Conservation (phyloP, 2,113 vertebrate genomes). For the Dendrocopos noguchii region DNA sequence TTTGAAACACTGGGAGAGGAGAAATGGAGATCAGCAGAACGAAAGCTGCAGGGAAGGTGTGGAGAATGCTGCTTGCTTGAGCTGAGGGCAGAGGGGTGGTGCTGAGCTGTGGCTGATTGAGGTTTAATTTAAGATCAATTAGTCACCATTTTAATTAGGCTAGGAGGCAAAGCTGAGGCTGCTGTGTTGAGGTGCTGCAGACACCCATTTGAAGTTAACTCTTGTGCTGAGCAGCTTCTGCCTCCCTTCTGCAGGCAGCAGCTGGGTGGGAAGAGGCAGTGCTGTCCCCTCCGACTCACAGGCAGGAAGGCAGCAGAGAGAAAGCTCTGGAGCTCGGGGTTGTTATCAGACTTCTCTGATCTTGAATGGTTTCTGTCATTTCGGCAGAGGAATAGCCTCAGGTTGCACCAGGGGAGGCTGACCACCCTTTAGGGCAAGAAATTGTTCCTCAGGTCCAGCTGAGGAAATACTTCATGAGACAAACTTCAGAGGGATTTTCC, state of each 20-base stretch:
- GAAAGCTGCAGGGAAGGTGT: neutral
- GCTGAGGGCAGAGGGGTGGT: neutral
- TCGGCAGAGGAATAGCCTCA: too few species aligned
- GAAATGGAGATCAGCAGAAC: neutral
- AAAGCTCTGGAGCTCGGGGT: too few species aligned
- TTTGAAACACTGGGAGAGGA: neutral
- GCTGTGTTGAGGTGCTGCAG: neutral
- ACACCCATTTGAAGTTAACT: neutral
- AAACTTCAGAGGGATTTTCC: neutral
- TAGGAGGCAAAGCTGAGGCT: neutral
- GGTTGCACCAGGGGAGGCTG: too few species aligned
- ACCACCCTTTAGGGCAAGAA: too few species aligned
- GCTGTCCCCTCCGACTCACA: too few species aligned
- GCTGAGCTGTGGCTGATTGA: neutral
- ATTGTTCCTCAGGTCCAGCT: too few species aligned
- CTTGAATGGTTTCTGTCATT: too few species aligned
- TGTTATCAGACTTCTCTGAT: too few species aligned
- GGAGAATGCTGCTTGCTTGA: neutral
- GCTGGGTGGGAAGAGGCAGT: too few species aligned
- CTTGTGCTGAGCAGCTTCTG: neutral
- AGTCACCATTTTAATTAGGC: neutral
- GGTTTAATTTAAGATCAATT: neutral
- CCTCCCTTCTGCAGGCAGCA: too few species aligned
- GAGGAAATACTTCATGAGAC: neutral
- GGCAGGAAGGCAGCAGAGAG: too few species aligned